A percentile compares a stretch with the other conserved stretches of the same genome.
Conservation (phyloP, 1,140 invertebrate species). For the Rhyacophila brunnea region DNA sequence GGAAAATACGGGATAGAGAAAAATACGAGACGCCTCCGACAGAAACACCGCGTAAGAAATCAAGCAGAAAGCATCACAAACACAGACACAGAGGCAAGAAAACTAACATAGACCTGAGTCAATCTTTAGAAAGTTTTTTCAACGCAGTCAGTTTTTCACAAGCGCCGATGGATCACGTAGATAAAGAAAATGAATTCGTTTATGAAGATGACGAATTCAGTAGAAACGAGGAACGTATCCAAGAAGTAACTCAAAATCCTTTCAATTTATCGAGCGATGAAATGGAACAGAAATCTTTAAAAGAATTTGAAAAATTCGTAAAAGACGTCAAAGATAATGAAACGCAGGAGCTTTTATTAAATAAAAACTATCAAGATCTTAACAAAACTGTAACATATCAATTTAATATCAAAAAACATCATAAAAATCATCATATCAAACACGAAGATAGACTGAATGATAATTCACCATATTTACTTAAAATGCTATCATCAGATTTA, state of each 20-base stretch:
- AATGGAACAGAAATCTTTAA: constrained; percentile 7
- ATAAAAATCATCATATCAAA: constrained; percentile 16
- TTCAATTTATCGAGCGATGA: constrained; percentile 4
- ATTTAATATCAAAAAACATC: neutral
- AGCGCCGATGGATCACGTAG: neutral
- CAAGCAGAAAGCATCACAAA: constrained; percentile 27
- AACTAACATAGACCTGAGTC: constrained; percentile 13
- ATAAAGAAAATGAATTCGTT: constrained; percentile 25
- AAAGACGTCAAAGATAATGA: constrained; percentile 10
- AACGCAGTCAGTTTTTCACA: constrained; percentile 6
- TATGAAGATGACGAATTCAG: constrained; percentile 23
- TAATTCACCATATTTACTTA: constrained; percentile 14
- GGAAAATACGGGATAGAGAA: constrained; percentile 7
- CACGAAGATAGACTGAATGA: constrained; percentile 1
- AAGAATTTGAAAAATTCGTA: constrained; percentile 18
- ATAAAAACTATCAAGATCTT: neutral
- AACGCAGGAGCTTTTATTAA: neutral
- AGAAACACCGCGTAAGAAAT: constrained; percentile 20
- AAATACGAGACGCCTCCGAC: constrained; percentile 9
- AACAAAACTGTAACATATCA: constrained; percentile 16
- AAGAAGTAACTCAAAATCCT: constrained; percentile 7
- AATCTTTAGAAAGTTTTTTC: constrained; percentile 28
- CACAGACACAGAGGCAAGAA: constrained; percentile 31
- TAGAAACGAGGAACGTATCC: constrained; percentile 2
- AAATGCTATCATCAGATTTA: constrained; percentile 19